A percentile compares a stretch with the other conserved stretches of the same genome.
phyloP scores from a whole-genome alignment of 1,140 invertebrate species.

The Oppia nitens region DNA sequence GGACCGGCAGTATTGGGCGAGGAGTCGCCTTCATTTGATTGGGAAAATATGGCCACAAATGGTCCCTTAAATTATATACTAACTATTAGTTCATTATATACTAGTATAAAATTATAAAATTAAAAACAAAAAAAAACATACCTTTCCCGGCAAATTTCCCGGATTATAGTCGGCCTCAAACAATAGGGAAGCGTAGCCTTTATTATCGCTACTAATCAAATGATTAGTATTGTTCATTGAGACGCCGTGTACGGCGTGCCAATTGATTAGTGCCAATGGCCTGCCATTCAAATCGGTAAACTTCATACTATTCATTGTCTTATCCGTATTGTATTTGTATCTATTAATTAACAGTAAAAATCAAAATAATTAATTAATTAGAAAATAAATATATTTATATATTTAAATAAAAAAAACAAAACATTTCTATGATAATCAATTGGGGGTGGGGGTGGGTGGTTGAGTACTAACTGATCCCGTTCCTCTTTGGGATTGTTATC shows the following conservation, averaged over 20 bases:
- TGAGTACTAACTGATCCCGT: conserved; percentile 38
- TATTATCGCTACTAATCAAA: conserved; percentile 75
- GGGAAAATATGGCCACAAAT: conserved; percentile 33
- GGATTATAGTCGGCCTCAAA: conserved; percentile 60
- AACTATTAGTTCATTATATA: neutral
- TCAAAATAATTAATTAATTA: neutral
- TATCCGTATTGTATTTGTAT: conserved; percentile 65
- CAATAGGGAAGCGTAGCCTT: conserved; percentile 68
- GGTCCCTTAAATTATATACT: too few species aligned
- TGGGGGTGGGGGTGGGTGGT: too few species aligned
- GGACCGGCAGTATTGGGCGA: conserved; percentile 32
- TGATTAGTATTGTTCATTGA: conserved; percentile 90
- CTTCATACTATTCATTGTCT: conserved; percentile 57
- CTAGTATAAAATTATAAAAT: neutral
- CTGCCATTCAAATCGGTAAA: conserved; percentile 39
- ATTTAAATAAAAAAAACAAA: neutral
- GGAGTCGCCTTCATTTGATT: conserved; percentile 32
- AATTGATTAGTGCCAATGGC: conserved; percentile 42
- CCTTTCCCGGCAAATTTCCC: neutral
- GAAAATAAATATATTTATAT: neutral
- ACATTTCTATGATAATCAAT: neutral
- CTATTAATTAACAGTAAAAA: neutral
- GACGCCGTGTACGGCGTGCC: conserved; percentile 84
- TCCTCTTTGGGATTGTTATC: conserved; percentile 62
- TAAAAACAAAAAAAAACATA: neutral